Percentiles rank a stretch among this genome's conserved stretches.
Evolutionary conservation across 2,797 vertebrate species (phyloP).

Genomic region (Gallinago nigripennis): DNA sequence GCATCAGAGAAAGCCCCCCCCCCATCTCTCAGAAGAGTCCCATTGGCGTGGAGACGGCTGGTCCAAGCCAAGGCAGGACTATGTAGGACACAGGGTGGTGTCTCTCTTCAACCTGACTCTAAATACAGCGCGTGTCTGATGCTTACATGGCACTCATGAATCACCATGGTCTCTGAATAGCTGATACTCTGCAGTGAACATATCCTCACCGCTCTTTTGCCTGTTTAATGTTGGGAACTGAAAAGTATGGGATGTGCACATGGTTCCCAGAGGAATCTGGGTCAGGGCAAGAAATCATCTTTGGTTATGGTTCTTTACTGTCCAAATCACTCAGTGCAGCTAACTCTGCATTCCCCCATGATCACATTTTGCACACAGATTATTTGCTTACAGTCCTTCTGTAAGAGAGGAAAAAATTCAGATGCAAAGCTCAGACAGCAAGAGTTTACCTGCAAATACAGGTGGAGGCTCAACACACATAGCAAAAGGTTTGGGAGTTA

Average conservation of each 20-base stretch:
- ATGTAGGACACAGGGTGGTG: not conserved
- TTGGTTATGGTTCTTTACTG: slow-evolving; percentile 35
- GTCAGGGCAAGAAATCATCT: slow-evolving; percentile 34
- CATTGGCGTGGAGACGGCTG: accelerated
- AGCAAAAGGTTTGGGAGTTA: not conserved
- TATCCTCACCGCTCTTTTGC: not conserved
- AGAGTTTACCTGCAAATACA: not conserved
- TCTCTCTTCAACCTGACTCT: not conserved
- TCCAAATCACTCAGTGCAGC: not conserved
- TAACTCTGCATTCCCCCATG: not conserved
- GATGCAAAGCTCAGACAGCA: not conserved
- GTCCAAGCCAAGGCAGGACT: not conserved
- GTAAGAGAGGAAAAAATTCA: not conserved
- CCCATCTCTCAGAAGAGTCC: not conserved
- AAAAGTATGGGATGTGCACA: not conserved
- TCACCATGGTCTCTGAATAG: not conserved
- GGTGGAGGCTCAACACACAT: not conserved
- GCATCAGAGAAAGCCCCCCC: not conserved
- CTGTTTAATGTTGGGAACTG: not conserved
- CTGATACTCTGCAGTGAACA: not conserved
- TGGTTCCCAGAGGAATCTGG: not conserved
- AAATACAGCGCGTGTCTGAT: not conserved
- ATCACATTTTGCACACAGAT: slow-evolving; percentile 37
- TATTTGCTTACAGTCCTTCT: not conserved
- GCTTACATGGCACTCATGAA: accelerated